A percentile compares a stretch with the other conserved stretches of the same genome.
Conservation (phyloP, 2,888 invertebrate genomes). For the Sinodicranocentrus sp. region DNA sequence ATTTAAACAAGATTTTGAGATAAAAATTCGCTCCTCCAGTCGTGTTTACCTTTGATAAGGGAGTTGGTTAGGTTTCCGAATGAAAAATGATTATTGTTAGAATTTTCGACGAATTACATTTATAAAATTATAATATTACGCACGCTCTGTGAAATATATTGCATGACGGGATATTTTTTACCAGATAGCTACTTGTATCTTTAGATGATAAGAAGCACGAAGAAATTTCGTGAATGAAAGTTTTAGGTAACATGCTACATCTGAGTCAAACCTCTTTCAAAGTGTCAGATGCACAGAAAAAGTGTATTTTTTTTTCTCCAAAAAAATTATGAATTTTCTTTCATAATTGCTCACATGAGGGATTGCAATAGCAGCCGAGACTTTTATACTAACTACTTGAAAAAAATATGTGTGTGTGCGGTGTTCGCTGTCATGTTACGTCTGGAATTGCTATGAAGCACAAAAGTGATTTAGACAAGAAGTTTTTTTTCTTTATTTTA, state of each 20-base stretch:
- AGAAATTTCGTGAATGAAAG: no score
- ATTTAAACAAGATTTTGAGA: no score
- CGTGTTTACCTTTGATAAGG: conserved; percentile 2
- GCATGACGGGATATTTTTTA: no score
- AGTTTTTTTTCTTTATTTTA: no score
- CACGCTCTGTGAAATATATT: no score
- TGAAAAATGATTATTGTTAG: no score
- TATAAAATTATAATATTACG: no score
- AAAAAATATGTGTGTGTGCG: conserved; percentile 26
- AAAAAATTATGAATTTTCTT: conserved; percentile 28
- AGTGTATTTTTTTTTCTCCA: not conserved
- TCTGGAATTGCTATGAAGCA: conserved; percentile 39
- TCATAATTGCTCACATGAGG: conserved; percentile 20
- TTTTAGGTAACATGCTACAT: conserved; percentile 35
- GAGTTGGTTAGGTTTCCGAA: not conserved
- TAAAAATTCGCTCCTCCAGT: no score
- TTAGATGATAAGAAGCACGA: no score
- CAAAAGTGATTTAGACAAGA: conserved; percentile 50
- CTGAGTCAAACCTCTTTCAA: not conserved
- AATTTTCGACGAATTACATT: no score
- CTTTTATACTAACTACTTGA: conserved; percentile 30
- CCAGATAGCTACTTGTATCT: no score
- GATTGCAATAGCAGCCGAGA: conserved; percentile 22
- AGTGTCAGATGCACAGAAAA: no score
- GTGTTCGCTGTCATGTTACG: conserved; percentile 36